Conservation (phyloP, 2,113 vertebrate species). For the Archocentrus centrarchus region DNA sequence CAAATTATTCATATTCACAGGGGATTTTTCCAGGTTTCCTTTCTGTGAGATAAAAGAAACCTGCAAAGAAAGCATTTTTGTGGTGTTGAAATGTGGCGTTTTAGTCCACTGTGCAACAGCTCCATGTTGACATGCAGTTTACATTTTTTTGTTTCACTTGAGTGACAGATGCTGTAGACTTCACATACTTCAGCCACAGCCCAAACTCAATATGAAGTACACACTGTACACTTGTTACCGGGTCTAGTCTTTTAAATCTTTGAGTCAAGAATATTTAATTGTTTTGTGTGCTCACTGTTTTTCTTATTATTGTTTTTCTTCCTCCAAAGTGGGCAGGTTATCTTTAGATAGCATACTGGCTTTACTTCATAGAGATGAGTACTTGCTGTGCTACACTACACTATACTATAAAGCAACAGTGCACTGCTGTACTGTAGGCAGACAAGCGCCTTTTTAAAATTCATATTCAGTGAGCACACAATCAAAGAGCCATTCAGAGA, state of each 20-base stretch:
- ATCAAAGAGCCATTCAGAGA: conserved; percentile 57
- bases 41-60: conserved; percentile 24
- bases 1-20: conserved; percentile 65
- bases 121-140: background rate
- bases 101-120: background rate
- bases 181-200: background rate
- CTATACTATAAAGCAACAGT: background rate
- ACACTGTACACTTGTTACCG: background rate
- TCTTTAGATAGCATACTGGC: background rate
- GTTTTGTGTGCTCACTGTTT: background rate
- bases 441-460: conserved; percentile 59
- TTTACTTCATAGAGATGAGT: background rate
- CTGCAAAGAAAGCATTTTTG: conserved; percentile 52
- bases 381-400: background rate
- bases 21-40: conserved; percentile 50
- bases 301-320: background rate
- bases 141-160: background rate
- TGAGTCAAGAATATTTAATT: background rate
- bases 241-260: background rate
- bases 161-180: background rate
- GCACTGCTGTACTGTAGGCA: conserved; percentile 19
- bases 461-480: conserved; percentile 53
- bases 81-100: conserved; percentile 34
- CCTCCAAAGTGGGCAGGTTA: background rate
- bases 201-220: background rate